phyloP scores from a whole-genome alignment of 1,140 invertebrate species.

The Argopecten irradians region DNA sequence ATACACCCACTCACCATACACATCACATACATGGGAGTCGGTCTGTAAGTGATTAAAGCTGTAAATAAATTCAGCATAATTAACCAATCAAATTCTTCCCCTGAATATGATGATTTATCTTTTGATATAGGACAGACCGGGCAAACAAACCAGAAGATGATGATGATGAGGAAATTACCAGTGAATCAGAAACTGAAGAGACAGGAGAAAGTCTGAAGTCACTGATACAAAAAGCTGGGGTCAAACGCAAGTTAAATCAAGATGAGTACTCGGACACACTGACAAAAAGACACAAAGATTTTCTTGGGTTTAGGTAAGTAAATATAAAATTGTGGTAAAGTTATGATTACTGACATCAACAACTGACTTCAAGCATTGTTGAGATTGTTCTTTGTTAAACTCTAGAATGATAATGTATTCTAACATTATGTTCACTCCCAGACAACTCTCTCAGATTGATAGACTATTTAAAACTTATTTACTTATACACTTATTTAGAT shows the following conservation, averaged over 20 bases:
- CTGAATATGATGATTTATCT: background rate
- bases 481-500: too few species aligned
- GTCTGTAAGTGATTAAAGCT: constrained; percentile 71
- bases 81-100: too few species aligned
- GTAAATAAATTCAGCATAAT: too few species aligned
- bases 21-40: too few species aligned
- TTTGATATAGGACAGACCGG: constrained; percentile 49
- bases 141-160: constrained; percentile 43
- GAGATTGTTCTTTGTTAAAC: too few species aligned
- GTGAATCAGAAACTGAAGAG: constrained; percentile 77
- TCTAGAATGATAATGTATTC: too few species aligned
- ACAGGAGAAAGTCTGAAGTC: constrained; percentile 75
- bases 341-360: too few species aligned
- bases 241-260: constrained; percentile 81
- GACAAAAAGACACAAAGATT: constrained; percentile 81
- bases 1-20: too few species aligned
- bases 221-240: constrained; percentile 62
- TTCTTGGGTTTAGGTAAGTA: constrained; percentile 85
- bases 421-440: too few species aligned
- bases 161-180: constrained; percentile 81
- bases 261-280: constrained; percentile 83
- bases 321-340: background rate
- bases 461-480: too few species aligned
- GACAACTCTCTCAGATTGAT: too few species aligned
- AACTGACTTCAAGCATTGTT: too few species aligned